Conservation (phyloP, 2,113 vertebrate genomes). For the Leucoraja erinaceus region DNA sequence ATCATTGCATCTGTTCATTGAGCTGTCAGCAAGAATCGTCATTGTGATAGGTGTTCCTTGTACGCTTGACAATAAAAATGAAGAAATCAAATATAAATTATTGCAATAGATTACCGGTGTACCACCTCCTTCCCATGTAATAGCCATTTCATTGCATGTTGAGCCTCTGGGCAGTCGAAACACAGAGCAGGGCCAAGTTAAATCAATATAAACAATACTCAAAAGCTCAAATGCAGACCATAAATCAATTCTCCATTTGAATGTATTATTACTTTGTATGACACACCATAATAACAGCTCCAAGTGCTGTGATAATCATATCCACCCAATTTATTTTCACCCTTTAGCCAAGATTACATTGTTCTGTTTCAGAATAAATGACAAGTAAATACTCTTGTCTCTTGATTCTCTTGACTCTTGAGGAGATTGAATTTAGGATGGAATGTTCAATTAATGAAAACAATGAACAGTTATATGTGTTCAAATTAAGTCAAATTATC, state of each 20-base stretch:
- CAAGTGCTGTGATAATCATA: neutral
- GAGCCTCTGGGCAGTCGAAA: neutral
- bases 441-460: neutral
- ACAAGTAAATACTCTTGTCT: no score
- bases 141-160: neutral
- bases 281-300: neutral
- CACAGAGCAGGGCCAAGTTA: neutral
- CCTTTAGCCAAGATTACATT: neutral
- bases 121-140: neutral
- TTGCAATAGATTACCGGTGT: neutral
- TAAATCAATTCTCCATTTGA: neutral
- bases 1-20: neutral
- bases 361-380: no score
- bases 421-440: neutral
- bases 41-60: neutral
- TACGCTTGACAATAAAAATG: neutral
- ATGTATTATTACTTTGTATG: neutral
- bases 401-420: neutral
- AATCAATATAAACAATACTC: neutral
- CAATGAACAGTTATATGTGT: neutral
- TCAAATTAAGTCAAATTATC: no score
- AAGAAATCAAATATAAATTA: constrained; percentile 8
- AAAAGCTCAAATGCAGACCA: neutral
- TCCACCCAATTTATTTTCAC: neutral
- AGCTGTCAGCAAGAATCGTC: neutral